Percentiles rank a stretch among this genome's conserved stretches.
phyloP scores from a whole-genome alignment of 2,888 invertebrate species.

The Sphinx pinastri region DNA sequence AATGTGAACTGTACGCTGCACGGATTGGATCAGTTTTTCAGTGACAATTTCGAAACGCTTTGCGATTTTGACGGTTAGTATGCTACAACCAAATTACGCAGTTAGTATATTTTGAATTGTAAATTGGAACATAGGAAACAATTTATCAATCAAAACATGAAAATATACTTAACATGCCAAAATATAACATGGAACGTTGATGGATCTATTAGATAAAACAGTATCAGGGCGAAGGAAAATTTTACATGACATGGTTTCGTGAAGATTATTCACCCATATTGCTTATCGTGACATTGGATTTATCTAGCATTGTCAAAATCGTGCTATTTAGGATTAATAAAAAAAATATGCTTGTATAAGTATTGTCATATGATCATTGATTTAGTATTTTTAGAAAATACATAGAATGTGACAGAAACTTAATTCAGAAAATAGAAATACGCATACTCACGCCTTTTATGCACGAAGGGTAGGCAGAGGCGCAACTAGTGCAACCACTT shows the following conservation, averaged over 20 bases:
- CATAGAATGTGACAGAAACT: too few relatives aligned
- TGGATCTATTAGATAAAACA: conserved; percentile 31
- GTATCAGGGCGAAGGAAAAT: conserved; percentile 29
- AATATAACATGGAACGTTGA: conserved; percentile 26
- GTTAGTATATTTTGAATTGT: not conserved
- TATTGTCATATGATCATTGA: too few relatives aligned
- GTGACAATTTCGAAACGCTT: too few relatives aligned
- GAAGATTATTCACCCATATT: conserved; percentile 27
- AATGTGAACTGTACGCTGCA: too few relatives aligned
- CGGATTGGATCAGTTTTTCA: too few relatives aligned
- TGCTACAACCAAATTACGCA: not conserved
- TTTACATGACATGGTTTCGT: conserved; percentile 30
- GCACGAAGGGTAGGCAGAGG: too few relatives aligned
- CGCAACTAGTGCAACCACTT: too few relatives aligned
- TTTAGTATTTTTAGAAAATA: too few relatives aligned
- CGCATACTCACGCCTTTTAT: too few relatives aligned
- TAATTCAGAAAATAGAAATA: too few relatives aligned
- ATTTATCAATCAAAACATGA: conserved; percentile 18
- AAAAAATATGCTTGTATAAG: too few relatives aligned
- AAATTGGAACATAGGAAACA: not conserved
- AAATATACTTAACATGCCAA: not conserved
- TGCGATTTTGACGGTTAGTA: too few relatives aligned
- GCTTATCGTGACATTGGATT: conserved; percentile 21
- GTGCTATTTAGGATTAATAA: not conserved
- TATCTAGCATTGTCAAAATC: conserved; percentile 1